Base-by-base conservation (phyloP, 2,888 invertebrate species). In the Alviniconcha strummeri region DNA sequence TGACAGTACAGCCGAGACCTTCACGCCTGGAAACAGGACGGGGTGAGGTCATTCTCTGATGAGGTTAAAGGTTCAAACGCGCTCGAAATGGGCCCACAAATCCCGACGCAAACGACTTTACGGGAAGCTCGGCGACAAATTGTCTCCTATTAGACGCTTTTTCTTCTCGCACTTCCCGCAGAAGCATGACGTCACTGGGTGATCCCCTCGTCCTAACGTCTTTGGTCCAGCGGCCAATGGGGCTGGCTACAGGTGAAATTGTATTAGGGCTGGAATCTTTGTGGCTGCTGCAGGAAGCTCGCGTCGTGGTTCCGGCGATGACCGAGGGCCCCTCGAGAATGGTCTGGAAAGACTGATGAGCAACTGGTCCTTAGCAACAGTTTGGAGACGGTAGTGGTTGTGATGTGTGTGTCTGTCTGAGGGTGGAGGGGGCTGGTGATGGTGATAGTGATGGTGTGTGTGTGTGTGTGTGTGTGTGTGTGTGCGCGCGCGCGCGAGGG, bases 321-420 rank as follows among this genome's bases (percentile, higher is more conserved):
- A 36, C 36, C 36, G 36, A 36, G 36, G 36, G 36, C 36, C 36
- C 36, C 36, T 36, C 36, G 36, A 36, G 36, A 36, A 36, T 36
- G 36, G 36, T 36, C 13, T 60, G 36, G 64, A 64, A 64, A 7
- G 8, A 8, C n/a, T 19, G 76, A 57, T 77, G 78, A 78, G 78
- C 78, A 78, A 78, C 78, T 36, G 78, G 78, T 78, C 69, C 78
- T 6, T 64, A 64, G 78, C 78, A 78, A 78, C 78, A 78, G 64
- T 36, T 76, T 17, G 52, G 72, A 36, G 72, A 19, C 19, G 7
- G 72, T 52, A 36, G 8, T 11, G 60, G 60, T 60, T 6, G 60
- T 60, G 60, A 13, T 8, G 8, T 60, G 60, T 11, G 60, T 60
- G 60, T 8, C 9, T 60, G 60, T 1, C 13, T 8, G 4, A 11